Evolutionary conservation across 2,888 invertebrate genomes (phyloP).

Genomic region (Brachyptera putata): DNA sequence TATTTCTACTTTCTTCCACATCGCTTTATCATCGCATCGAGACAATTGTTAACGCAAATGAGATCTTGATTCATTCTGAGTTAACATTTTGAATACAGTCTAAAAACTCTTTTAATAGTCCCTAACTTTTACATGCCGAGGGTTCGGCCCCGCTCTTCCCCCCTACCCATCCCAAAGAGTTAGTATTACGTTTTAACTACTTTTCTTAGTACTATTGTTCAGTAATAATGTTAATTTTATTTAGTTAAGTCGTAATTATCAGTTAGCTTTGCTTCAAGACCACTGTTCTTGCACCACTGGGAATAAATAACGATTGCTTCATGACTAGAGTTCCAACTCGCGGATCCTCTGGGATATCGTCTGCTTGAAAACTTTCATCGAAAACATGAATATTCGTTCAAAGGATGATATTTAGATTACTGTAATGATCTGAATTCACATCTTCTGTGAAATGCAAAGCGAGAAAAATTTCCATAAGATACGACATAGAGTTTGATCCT

Average conservation of each 20-base stretch:
- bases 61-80: neutral
- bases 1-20: too few relatives aligned
- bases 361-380: neutral
- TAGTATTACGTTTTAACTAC: conserved; percentile 6
- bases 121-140: too few relatives aligned
- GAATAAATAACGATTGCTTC: neutral
- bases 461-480: conserved; percentile 6
- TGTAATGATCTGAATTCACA: conserved; percentile 1
- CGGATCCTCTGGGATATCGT: neutral
- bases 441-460: neutral
- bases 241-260: conserved; percentile 18
- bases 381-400: conserved; percentile 3
- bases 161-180: neutral
- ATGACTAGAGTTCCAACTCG: neutral
- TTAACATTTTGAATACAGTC: neutral
- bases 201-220: conserved; percentile 1
- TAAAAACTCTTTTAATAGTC: conserved; percentile 11
- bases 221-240: conserved; percentile 19
- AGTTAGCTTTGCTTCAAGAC: conserved; percentile 3
- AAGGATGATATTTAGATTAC: neutral
- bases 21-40: too few relatives aligned
- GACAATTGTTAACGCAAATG: conserved; percentile 11
- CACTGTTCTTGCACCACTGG: neutral
- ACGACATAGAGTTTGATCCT: neutral
- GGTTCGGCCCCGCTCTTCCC: neutral